Conservation (phyloP, 2,888 invertebrate species). For the Lydus trimaculatus region DNA sequence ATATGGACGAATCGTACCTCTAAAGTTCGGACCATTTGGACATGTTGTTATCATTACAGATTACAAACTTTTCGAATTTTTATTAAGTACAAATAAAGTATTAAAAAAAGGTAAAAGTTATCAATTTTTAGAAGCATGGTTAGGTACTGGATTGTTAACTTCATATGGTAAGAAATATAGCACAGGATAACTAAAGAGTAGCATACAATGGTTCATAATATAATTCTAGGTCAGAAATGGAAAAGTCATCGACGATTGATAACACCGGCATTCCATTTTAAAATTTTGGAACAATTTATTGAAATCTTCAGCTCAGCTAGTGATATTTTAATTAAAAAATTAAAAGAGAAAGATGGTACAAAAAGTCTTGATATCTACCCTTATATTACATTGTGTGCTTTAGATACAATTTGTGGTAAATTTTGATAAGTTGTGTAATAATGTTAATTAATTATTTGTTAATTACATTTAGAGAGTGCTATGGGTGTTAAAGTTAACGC, state of each 20-base stretch:
- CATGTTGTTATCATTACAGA: constrained; percentile 58
- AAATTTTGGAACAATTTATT: constrained; percentile 75
- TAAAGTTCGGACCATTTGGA: constrained; percentile 15
- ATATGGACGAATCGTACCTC: constrained; percentile 22
- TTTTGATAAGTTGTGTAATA: constrained; percentile 9
- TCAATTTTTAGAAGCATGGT: constrained; percentile 38
- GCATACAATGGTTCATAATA: too few relatives aligned
- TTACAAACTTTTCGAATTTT: constrained; percentile 67
- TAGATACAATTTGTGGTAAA: constrained; percentile 71
- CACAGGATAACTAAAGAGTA: background rate
- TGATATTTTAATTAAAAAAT: constrained; percentile 64
- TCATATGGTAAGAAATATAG: constrained; percentile 14
- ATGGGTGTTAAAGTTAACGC: constrained; percentile 75
- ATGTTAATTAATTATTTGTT: constrained; percentile 10
- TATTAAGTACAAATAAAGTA: constrained; percentile 37
- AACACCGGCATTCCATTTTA: constrained; percentile 82
- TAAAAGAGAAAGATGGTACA: constrained; percentile 57
- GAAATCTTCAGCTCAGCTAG: constrained; percentile 73
- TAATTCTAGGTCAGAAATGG: constrained; percentile 65
- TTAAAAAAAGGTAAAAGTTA: constrained; percentile 43
- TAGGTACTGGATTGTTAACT: constrained; percentile 44
- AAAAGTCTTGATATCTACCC: constrained; percentile 68
- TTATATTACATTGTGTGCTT: constrained; percentile 66
- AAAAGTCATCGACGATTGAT: constrained; percentile 72
- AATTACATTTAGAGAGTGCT: constrained; percentile 80